A percentile compares a stretch with the other conserved stretches of the same genome.
phyloP scores from a whole-genome alignment of 2,113 vertebrate genomes.

The Parotia lawesii region DNA sequence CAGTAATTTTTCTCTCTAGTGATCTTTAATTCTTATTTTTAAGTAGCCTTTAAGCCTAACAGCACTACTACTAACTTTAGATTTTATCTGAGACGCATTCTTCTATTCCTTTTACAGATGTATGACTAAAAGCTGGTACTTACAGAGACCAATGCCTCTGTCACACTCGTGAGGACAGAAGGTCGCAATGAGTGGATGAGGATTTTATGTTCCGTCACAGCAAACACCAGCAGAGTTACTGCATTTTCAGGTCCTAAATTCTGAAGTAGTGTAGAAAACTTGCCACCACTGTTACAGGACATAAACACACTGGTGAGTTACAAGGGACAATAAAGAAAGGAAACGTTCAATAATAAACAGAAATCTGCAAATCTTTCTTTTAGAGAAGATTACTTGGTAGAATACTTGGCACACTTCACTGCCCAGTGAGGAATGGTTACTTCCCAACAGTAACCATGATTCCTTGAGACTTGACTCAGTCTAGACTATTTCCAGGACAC shows the following conservation, averaged over 20 bases:
- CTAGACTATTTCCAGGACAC: neutral
- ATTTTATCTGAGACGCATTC: neutral
- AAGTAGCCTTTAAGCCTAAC: neutral
- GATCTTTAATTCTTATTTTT: neutral
- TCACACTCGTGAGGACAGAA: constrained; percentile 95
- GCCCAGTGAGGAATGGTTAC: neutral
- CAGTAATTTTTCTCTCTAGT: neutral
- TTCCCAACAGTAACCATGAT: neutral
- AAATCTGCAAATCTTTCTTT: neutral
- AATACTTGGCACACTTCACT: neutral
- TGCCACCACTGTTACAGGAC: constrained; percentile 81
- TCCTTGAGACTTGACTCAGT: neutral
- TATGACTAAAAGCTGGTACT: constrained; percentile 54
- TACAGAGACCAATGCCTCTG: constrained; percentile 96
- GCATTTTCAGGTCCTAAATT: constrained; percentile 96
- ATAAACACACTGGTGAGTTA: neutral
- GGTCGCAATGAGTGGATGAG: constrained; percentile 95
- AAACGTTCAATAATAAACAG: neutral
- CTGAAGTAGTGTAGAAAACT: constrained; percentile 92
- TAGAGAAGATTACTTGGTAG: neutral
- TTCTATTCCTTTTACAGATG: neutral
- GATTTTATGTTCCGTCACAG: constrained; percentile 97
- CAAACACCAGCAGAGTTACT: constrained; percentile 89
- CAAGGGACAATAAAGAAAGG: neutral
- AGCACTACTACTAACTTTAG: neutral